phyloP scores from a whole-genome alignment of 2,888 invertebrate species.

The Aromia moschata region DNA sequence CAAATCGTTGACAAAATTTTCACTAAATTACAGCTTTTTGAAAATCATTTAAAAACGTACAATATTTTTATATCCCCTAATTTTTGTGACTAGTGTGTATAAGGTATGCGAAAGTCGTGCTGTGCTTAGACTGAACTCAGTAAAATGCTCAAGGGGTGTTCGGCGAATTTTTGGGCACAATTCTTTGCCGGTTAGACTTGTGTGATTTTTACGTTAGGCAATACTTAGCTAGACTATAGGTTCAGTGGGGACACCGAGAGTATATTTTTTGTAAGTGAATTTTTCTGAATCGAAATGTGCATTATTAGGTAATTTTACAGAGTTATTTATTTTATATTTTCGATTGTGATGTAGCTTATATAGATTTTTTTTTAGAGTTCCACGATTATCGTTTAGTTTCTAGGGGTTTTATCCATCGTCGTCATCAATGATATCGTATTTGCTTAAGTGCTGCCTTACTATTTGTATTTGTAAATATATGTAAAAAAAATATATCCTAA shows the following conservation, averaged over 20 bases:
- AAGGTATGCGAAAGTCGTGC: neutral
- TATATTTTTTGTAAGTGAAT: constrained; percentile 43
- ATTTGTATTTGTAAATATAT: constrained; percentile 37
- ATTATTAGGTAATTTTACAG: constrained; percentile 35
- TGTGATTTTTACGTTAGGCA: constrained; percentile 25
- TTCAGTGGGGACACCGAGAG: constrained; percentile 18
- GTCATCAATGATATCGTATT: constrained; percentile 13
- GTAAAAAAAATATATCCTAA: constrained; percentile 20
- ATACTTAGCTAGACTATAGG: constrained; percentile 14
- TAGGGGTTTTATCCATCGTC: no score
- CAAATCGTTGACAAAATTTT: no score
- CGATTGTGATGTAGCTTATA: constrained; percentile 28
- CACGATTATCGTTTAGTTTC: neutral
- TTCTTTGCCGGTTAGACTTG: constrained; percentile 8
- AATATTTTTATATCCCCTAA: no score
- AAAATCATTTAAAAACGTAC: no score
- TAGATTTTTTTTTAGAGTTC: neutral
- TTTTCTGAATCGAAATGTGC: constrained; percentile 41
- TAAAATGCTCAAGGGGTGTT: constrained; percentile 18
- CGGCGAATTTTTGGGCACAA: neutral
- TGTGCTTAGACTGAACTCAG: constrained; percentile 17
- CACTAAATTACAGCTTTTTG: no score
- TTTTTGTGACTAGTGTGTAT: no score
- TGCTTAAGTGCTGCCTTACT: constrained; percentile 41
- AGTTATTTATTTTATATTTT: constrained; percentile 16